Evolutionary conservation across 2,888 invertebrate species (phyloP), one percentile per base, ranked within the genome.

Genomic region (Unio pictorum): DNA sequence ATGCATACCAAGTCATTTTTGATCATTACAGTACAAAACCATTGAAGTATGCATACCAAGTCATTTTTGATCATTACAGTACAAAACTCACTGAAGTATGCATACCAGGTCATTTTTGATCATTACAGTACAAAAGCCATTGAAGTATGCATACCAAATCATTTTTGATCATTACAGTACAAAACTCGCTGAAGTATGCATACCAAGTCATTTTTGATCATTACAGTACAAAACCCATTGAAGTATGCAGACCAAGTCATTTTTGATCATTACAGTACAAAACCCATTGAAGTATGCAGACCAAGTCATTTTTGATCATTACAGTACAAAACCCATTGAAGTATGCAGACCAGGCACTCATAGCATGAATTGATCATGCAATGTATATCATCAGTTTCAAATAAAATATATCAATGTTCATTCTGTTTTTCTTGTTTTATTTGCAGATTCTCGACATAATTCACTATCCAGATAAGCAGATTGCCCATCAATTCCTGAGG

Each of bases 371-470:
- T 18, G 26, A 23, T 59, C 26, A 23, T 59, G 11, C 26, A 26
- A 4, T 3, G 15, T 23, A 23, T 26, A 17, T 59, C 23, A 59
- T 26, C 8, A 26, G 4, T 59, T 59, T 23, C 18, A 23, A 59
- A 59, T 26, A 8, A 59, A 11, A 11, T 26, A 26, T 3, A 59
- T 15, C 15, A 15, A 26, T 59, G 18, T 18, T 59, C 4, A 23
- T 59, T 17, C 26, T 55, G 18, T 8, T 6, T 18, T 26, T 17
- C 30, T 28, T n/a, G 18, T 23, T 64, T 18, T 61, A 2, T 64
- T 11, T 62, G 8, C 75, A 88, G 87, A 71, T 88, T 18, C 57
- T 84, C 34, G 82, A 78, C 7, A 62, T 87, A 45, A 71, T 88
- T 1, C 82, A 82, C 59, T 64, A 74, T 11, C 54, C 69, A 23